Evolutionary conservation across 2,797 vertebrate genomes (phyloP).

Genomic region (Babyrousa celebensis): DNA sequence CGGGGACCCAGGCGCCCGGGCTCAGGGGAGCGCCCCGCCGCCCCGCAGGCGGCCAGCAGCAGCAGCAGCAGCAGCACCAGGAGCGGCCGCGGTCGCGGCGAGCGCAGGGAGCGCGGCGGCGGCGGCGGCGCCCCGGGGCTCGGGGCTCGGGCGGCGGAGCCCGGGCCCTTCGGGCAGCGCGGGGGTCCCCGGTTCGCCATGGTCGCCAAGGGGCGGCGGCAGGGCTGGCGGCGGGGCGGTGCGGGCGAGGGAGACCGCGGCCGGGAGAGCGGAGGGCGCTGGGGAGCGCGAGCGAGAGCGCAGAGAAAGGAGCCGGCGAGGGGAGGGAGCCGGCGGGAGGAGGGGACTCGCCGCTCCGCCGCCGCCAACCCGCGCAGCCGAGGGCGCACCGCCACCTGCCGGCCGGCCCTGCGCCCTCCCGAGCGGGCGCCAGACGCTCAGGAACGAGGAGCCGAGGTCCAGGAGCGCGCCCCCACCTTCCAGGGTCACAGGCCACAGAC

Average conservation of each 20-base stretch:
- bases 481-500: background rate
- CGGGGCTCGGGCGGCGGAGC: slow-evolving; percentile 58
- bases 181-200: slow-evolving; percentile 85
- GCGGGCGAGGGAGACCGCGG: slow-evolving; percentile 55
- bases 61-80: slow-evolving; percentile 61
- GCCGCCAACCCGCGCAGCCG: slow-evolving; percentile 48
- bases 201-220: slow-evolving; percentile 83
- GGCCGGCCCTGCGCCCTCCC: slow-evolving; percentile 6
- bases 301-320: slow-evolving; percentile 80
- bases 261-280: slow-evolving; percentile 68
- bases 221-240: slow-evolving; percentile 66
- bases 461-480: background rate
- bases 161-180: slow-evolving; percentile 71
- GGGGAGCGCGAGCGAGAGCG: slow-evolving; percentile 81
- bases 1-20: slow-evolving; percentile 71
- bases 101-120: background rate
- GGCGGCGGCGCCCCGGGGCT: slow-evolving; percentile 1
- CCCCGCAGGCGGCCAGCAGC: slow-evolving; percentile 87
- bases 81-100: background rate
- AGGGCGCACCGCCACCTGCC: slow-evolving; percentile 80
- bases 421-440: rapidly evolving
- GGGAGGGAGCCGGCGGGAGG: slow-evolving; percentile 89
- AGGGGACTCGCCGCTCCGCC: slow-evolving; percentile 79
- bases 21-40: slow-evolving; percentile 66
- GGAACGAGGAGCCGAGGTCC: background rate